A percentile compares a stretch with the other conserved stretches of the same genome.
phyloP scores from a whole-genome alignment of 2,888 invertebrate species.

The Tinea trinotella region DNA sequence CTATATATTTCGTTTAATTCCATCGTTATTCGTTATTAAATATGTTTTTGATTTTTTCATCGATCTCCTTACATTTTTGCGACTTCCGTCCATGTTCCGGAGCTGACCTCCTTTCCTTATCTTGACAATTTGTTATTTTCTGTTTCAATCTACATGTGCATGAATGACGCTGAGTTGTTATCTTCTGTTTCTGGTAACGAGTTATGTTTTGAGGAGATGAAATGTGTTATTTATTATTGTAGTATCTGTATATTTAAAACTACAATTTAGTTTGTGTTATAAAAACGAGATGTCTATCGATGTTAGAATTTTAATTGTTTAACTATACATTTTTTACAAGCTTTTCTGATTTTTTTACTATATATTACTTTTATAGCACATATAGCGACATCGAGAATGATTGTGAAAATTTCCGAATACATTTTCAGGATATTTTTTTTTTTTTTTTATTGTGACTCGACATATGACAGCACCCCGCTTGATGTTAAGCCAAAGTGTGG shows the following conservation, averaged over 20 bases:
- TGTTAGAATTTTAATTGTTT: background rate
- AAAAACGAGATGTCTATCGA: background rate
- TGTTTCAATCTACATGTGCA: conserved; percentile 5
- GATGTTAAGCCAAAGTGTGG: no score
- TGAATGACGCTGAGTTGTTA: background rate
- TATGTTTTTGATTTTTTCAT: background rate
- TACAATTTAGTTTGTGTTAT: background rate
- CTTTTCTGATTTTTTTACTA: background rate
- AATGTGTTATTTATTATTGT: background rate
- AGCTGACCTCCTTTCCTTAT: conserved; percentile 5
- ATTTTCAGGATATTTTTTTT: background rate
- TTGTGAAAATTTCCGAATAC: background rate
- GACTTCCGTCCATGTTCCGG: background rate
- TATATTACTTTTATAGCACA: background rate
- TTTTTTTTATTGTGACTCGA: no score
- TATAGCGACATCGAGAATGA: background rate
- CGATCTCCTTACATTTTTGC: background rate
- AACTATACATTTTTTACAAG: background rate
- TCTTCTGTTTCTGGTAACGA: background rate
- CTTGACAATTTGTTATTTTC: background rate
- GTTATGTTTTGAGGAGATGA: background rate
- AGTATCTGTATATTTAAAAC: background rate
- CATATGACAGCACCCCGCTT: no score
- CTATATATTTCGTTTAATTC: background rate
- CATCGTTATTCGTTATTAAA: background rate